phyloP scores from a whole-genome alignment of 2,113 vertebrate genomes.

The Neodon shergylaensis region DNA sequence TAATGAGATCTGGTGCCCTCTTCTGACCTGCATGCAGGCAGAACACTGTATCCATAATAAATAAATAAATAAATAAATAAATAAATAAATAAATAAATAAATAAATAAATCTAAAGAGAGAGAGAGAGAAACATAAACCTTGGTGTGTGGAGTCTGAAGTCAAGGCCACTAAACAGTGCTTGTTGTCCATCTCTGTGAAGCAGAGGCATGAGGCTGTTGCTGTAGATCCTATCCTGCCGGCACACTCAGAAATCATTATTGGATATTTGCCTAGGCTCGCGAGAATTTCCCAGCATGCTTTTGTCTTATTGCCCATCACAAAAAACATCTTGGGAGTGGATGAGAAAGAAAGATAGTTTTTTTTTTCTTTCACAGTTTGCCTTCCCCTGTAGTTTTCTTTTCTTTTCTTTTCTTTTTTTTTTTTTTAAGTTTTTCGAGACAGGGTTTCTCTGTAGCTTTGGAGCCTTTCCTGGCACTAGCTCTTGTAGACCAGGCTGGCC shows the following conservation, averaged over 20 bases:
- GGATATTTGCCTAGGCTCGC: background rate
- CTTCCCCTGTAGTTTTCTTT: constrained; percentile 13
- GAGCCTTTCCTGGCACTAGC: too few relatives aligned
- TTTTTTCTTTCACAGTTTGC: constrained; percentile 17
- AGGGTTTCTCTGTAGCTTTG: too few relatives aligned
- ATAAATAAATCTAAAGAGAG: too few relatives aligned
- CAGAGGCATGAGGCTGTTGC: background rate
- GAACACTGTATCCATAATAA: too few relatives aligned
- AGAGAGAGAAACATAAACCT: background rate
- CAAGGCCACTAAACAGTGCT: background rate
- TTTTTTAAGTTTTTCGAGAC: too few relatives aligned
- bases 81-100: too few relatives aligned
- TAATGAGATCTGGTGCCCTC: too few relatives aligned
- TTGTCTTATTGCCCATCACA: background rate
- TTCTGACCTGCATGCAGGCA: too few relatives aligned
- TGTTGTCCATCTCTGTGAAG: background rate
- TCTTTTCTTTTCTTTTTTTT: too few relatives aligned
- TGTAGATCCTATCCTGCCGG: background rate
- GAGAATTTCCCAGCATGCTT: background rate
- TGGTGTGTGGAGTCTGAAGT: background rate
- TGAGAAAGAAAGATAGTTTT: background rate
- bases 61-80: too few relatives aligned
- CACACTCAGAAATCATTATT: background rate
- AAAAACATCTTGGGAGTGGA: background rate
- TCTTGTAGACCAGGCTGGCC: too few relatives aligned